phyloP scores from a whole-genome alignment of 2,888 invertebrate species.

The Ceramica pisi region DNA sequence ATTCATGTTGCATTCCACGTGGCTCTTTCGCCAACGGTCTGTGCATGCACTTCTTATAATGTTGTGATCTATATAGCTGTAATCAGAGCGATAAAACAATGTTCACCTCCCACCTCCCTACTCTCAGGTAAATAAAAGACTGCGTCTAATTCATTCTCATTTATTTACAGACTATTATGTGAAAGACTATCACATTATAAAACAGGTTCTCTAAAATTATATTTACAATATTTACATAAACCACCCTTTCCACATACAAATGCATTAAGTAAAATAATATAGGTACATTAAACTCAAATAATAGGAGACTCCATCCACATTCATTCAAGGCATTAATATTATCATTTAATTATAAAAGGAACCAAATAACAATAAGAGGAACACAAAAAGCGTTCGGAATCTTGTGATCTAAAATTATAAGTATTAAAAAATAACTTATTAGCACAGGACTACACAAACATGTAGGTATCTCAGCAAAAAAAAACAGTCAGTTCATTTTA shows the following conservation, averaged over 20 bases:
- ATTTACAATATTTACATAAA: conserved; percentile 83
- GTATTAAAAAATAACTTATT: conserved; percentile 75
- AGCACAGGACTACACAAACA: conserved; percentile 64
- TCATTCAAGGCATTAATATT: conserved; percentile 62
- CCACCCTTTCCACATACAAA: conserved; percentile 75
- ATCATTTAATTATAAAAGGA: conserved; percentile 74
- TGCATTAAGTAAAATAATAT: conserved; percentile 77
- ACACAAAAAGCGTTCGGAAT: conserved; percentile 74
- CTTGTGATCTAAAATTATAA: conserved; percentile 67
- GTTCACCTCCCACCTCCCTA: too few relatives aligned
- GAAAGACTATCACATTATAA: conserved; percentile 88
- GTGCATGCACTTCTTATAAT: too few relatives aligned
- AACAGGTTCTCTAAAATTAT: conserved; percentile 86
- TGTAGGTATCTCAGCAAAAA: conserved; percentile 58
- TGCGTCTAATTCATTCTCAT: conserved; percentile 84
- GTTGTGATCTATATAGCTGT: too few relatives aligned
- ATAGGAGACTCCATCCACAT: conserved; percentile 69
- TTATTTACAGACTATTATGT: conserved; percentile 89
- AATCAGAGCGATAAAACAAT: too few relatives aligned
- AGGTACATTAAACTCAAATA: conserved; percentile 71
- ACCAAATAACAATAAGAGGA: conserved; percentile 79
- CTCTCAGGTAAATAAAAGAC: conserved; percentile 58
- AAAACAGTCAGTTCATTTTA: conserved; percentile 76
- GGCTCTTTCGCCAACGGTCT: too few relatives aligned
- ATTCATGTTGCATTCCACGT: too few relatives aligned